Evolutionary conservation across 1,140 invertebrate genomes (phyloP).

Genomic region (Drosophila watanabei): DNA sequence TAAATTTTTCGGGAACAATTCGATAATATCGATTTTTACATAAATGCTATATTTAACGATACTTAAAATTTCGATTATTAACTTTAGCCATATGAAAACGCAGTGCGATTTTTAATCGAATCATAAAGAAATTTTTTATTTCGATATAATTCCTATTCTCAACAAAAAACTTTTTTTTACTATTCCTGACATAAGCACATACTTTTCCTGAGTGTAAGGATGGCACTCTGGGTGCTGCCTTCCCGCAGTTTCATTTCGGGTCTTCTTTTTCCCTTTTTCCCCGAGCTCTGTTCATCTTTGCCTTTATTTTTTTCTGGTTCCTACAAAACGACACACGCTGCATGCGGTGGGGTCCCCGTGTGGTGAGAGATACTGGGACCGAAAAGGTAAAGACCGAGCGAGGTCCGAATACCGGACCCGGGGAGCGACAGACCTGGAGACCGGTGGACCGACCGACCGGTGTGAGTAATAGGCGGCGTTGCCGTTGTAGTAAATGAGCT

Average conservation of each 20-base stretch:
- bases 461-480: conserved; percentile 84
- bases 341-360: conserved; percentile 72
- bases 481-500: conserved; percentile 84
- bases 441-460: conserved; percentile 32
- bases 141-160: background rate
- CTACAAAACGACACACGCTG: conserved; percentile 82
- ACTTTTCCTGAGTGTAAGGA: conserved; percentile 29
- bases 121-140: no score
- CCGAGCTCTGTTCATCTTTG: conserved; percentile 46
- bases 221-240: conserved; percentile 50
- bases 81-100: no score
- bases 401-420: conserved; percentile 14
- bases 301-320: conserved; percentile 31
- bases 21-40: no score
- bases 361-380: conserved; percentile 31
- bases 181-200: background rate
- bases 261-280: conserved; percentile 17
- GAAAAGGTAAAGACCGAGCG: conserved; percentile 20
- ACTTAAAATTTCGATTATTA: no score
- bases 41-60: no score
- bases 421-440: background rate
- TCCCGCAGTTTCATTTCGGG: conserved; percentile 70
- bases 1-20: no score
- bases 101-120: no score
- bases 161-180: background rate